These are phyloP conservation scores for Bovichtus diacanthus DNA, from an alignment of 2,797 vertebrate species.

Conservation along the genomic window DNA sequence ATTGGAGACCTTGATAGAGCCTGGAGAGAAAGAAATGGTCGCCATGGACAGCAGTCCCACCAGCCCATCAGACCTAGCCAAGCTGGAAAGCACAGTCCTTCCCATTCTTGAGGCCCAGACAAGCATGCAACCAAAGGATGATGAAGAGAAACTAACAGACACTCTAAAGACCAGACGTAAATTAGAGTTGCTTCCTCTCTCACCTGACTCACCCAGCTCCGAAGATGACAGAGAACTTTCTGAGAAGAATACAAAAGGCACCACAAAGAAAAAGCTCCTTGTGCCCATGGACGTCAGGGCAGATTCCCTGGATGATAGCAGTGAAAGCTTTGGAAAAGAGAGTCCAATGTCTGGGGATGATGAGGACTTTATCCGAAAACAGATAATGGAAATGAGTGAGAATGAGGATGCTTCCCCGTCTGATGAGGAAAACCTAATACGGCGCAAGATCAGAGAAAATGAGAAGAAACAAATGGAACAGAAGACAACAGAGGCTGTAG, in stretches of 20 bases:
- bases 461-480: conserved; percentile 84
- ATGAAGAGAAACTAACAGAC: conserved; percentile 85
- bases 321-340: conserved; percentile 93
- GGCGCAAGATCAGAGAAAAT: conserved; percentile 89
- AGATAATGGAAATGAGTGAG: conserved; percentile 97
- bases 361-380: conserved; percentile 95
- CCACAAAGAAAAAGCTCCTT: conserved; percentile 87
- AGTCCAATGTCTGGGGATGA: conserved; percentile 94
- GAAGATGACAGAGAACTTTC: conserved; percentile 87
- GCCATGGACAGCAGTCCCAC: conserved; percentile 88
- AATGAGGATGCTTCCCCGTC: conserved; percentile 95
- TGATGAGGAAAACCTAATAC: conserved; percentile 91
- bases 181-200: conserved; percentile 86
- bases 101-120: conserved; percentile 89
- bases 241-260: conserved; percentile 76
- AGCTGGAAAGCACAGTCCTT: conserved; percentile 92
- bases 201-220: conserved; percentile 87
- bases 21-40: conserved; percentile 82
- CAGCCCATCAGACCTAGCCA: conserved; percentile 93
- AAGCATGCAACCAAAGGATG: conserved; percentile 81
- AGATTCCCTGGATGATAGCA: conserved; percentile 95
- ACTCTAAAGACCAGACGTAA: conserved; percentile 84
- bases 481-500: conserved; percentile 82
- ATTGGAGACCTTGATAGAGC: conserved; percentile 82
- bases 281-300: conserved; percentile 85